Percentiles rank a stretch among this genome's conserved stretches.
Conservation (phyloP, 1,140 invertebrate species). For the Procambarus virginalis region DNA sequence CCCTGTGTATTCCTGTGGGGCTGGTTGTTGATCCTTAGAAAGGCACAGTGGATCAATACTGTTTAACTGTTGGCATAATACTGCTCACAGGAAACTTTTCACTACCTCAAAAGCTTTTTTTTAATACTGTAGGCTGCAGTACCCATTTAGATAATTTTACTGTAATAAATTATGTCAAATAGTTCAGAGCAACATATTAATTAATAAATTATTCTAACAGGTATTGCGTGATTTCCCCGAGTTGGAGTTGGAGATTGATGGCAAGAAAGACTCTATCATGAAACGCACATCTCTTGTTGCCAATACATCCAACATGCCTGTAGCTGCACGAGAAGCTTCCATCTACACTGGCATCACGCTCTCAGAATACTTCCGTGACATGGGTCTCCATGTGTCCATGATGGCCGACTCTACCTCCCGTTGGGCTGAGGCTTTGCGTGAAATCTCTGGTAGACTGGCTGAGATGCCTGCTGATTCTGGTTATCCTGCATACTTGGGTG, state of each 20-base stretch:
- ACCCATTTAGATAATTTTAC: slow-evolving; percentile 11
- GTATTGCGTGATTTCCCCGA: slow-evolving; percentile 99
- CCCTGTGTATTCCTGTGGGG: too few relatives aligned
- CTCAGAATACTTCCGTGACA: slow-evolving; percentile 97
- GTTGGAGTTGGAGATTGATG: slow-evolving; percentile 97
- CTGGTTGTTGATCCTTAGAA: too few relatives aligned
- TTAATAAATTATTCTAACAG: slow-evolving; percentile 74
- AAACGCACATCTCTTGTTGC: slow-evolving; percentile 99
- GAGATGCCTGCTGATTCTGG: slow-evolving; percentile 99
- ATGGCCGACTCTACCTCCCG: slow-evolving; percentile 99
- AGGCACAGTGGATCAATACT: too few relatives aligned
- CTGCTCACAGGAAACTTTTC: too few relatives aligned
- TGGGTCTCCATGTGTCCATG: slow-evolving; percentile 99
- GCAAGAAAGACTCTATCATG: slow-evolving; percentile 98
- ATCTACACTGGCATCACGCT: slow-evolving; percentile 99
- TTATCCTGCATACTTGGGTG: slow-evolving; percentile 99
- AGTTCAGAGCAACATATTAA: not conserved
- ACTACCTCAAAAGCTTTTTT: too few relatives aligned
- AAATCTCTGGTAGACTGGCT: slow-evolving; percentile 99
- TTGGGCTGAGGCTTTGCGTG: slow-evolving; percentile 99
- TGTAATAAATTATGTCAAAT: not conserved
- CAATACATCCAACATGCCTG: slow-evolving; percentile 99
- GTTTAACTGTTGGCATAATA: too few relatives aligned
- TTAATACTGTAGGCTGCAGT: too few relatives aligned
- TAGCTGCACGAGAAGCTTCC: slow-evolving; percentile 99